These are phyloP conservation scores for Tragulus kanchil DNA, from an alignment of 2,113 vertebrate species.

Conservation along the genomic window DNA sequence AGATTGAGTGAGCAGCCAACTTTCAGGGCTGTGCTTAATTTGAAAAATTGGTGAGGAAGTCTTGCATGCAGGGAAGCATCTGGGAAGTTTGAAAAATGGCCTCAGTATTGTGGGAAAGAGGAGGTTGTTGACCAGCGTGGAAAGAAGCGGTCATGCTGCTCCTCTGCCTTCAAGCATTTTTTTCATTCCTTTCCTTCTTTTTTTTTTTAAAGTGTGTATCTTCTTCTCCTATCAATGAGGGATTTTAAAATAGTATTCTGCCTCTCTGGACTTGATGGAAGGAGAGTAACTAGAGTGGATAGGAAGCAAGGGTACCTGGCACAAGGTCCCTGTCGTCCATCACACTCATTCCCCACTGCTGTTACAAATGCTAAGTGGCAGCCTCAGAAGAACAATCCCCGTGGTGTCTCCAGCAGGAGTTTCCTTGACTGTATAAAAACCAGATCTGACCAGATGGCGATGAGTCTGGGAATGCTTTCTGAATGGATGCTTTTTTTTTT, in stretches of 20 bases:
- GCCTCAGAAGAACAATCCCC: conserved; percentile 86
- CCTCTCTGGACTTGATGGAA: conserved; percentile 75
- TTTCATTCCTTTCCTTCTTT: not conserved
- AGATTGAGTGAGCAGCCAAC: conserved; percentile 63
- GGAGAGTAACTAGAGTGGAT: conserved; percentile 62
- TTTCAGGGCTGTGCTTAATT: conserved; percentile 77
- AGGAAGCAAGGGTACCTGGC: conserved; percentile 75
- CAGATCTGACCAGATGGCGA: conserved; percentile 90
- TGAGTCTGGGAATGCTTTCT: conserved; percentile 82
- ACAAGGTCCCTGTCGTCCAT: conserved; percentile 71
- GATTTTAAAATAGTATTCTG: conserved; percentile 73
- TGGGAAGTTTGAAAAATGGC: conserved; percentile 80
- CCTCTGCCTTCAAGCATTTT: conserved; percentile 47
- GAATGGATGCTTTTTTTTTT: conserved; percentile 83
- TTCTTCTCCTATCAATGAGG: conserved; percentile 65
- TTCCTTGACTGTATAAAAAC: conserved; percentile 86
- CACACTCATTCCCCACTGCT: conserved; percentile 80
- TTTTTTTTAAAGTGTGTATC: conserved; percentile 32
- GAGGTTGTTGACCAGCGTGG: conserved; percentile 54
- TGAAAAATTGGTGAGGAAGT: conserved; percentile 77
- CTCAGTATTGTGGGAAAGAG: conserved; percentile 53
- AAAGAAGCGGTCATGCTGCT: conserved; percentile 28
- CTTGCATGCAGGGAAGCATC: conserved; percentile 80
- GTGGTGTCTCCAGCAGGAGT: conserved; percentile 85
- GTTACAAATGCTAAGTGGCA: conserved; percentile 86